Conservation (phyloP, 2,888 invertebrate species). For the Chymomyza caudatula region DNA sequence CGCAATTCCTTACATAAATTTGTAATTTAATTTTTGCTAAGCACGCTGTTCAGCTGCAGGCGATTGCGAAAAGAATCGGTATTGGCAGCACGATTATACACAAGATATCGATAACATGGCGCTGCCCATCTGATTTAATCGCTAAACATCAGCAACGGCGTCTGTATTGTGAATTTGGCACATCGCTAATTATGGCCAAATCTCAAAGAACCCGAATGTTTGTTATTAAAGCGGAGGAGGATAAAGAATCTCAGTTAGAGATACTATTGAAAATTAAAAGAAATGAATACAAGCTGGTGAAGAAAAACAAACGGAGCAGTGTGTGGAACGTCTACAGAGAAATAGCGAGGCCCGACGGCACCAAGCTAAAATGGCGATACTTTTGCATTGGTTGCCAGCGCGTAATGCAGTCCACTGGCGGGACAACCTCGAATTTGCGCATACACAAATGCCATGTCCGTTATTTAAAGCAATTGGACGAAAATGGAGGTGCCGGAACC, state of each 20-base stretch:
- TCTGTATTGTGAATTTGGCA: background rate
- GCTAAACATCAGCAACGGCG: background rate
- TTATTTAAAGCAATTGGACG: slow-evolving; percentile 33
- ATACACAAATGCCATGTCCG: slow-evolving; percentile 61
- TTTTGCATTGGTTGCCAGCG: slow-evolving; percentile 45
- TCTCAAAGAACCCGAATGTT: slow-evolving; percentile 38
- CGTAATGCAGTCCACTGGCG: slow-evolving; percentile 60
- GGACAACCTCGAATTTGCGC: slow-evolving; percentile 56
- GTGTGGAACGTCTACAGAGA: slow-evolving; percentile 57
- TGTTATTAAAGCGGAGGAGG: slow-evolving; percentile 49
- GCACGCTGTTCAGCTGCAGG: background rate
- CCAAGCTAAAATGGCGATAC: slow-evolving; percentile 37
- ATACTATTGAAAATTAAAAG: slow-evolving; percentile 39
- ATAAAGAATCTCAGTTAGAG: slow-evolving; percentile 54
- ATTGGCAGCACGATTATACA: background rate
- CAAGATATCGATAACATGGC: background rate
- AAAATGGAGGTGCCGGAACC: background rate
- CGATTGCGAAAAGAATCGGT: background rate
- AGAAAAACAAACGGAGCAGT: slow-evolving; percentile 41
- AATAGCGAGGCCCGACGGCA: slow-evolving; percentile 46
- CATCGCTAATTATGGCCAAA: background rate
- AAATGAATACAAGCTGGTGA: slow-evolving; percentile 41
- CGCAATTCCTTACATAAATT: background rate
- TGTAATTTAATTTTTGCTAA: background rate
- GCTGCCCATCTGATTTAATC: background rate